phyloP scores from a whole-genome alignment of 2,888 invertebrate species.

The Cephus pygmeus region DNA sequence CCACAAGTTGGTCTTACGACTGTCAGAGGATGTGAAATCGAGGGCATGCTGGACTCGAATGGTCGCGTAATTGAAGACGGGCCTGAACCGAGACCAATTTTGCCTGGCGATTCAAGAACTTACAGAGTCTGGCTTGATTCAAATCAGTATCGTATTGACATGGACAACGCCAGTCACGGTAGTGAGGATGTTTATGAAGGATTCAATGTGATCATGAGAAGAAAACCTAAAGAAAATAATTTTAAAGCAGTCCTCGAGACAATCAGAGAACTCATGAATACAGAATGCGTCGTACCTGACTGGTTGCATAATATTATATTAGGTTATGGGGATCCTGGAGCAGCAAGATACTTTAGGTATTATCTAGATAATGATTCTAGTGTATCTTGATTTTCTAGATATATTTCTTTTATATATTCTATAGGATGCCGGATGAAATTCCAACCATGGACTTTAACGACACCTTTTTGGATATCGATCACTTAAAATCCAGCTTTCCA shows the following conservation, averaged over 20 bases:
- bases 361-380: not conserved
- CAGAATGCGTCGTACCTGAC: slow-evolving; percentile 95
- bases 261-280: slow-evolving; percentile 98
- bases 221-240: slow-evolving; percentile 99
- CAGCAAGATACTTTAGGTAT: slow-evolving; percentile 92
- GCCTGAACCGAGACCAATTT: slow-evolving; percentile 86
- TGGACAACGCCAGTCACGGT: slow-evolving; percentile 84
- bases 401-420: slow-evolving; percentile 23
- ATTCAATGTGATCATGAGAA: slow-evolving; percentile 95
- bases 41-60: slow-evolving; percentile 96
- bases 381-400: not conserved
- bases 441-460: slow-evolving; percentile 94
- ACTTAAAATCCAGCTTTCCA: slow-evolving; percentile 89
- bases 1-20: slow-evolving; percentile 92
- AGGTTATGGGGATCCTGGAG: slow-evolving; percentile 97
- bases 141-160: slow-evolving; percentile 95
- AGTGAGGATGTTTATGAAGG: slow-evolving; percentile 90
- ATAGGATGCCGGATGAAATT: slow-evolving; percentile 88
- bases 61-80: slow-evolving; percentile 97
- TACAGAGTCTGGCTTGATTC: slow-evolving; percentile 95
- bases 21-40: slow-evolving; percentile 97
- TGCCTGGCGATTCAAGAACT: slow-evolving; percentile 90
- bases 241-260: slow-evolving; percentile 99
- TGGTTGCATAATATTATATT: slow-evolving; percentile 97
- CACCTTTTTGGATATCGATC: slow-evolving; percentile 93